Evolutionary conservation across 35 echinoderm and acorn worm genomes (phyloP).

Genomic region (Amphiura filiformis): DNA sequence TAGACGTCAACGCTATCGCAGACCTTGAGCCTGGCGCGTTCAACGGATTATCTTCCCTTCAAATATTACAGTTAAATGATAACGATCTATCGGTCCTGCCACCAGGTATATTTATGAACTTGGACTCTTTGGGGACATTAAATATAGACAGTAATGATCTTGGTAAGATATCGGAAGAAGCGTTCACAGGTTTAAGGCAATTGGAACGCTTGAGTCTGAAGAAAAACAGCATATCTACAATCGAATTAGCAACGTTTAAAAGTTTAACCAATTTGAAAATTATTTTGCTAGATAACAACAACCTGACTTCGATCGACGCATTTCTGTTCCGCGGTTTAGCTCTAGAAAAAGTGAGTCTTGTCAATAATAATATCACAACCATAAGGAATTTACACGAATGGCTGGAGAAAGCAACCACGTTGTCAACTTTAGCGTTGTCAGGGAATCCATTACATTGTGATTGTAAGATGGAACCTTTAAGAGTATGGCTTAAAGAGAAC

Average conservation of each 20-base stretch:
- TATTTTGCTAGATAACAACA: not conserved
- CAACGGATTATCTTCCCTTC: not conserved
- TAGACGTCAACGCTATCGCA: not conserved
- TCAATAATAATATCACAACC: not conserved
- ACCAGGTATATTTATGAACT: not conserved
- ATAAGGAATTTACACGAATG: not conserved
- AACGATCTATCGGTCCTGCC: not conserved
- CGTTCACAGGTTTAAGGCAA: conserved; percentile 1
- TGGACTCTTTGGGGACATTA: not conserved
- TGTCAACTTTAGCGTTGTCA: not conserved
- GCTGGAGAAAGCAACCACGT: not conserved
- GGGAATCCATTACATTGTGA: conserved; percentile 17
- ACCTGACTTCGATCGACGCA: not conserved
- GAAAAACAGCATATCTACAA: not conserved
- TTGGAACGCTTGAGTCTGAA: not conserved
- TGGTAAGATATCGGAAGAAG: not conserved
- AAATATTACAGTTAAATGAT: not conserved
- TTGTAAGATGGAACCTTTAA: not conserved
- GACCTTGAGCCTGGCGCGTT: not conserved
- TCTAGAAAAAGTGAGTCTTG: not conserved
- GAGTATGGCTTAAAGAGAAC: not conserved
- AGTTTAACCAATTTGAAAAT: not conserved
- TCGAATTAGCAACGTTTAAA: not conserved
- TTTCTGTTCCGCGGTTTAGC: not conserved
- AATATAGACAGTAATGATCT: not conserved